Conservation (phyloP, 2,888 invertebrate species). For the Dinocampus coccinellae region DNA sequence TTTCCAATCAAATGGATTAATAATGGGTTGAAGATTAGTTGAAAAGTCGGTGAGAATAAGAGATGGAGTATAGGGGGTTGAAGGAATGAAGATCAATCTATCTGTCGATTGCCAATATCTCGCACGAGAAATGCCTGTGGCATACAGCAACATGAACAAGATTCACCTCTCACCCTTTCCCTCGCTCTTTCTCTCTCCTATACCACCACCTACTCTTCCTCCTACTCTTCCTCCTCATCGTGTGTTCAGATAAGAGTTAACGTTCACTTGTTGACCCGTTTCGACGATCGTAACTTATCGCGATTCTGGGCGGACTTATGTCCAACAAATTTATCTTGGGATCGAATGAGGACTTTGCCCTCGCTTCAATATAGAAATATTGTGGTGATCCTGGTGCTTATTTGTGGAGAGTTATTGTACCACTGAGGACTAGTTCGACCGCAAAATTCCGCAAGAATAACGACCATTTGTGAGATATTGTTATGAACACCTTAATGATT, state of each 20-base stretch:
- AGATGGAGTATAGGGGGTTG: not conserved
- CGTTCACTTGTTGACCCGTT: slow-evolving; percentile 63
- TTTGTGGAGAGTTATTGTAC: slow-evolving; percentile 27
- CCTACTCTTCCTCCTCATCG: not conserved
- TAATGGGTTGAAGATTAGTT: not conserved
- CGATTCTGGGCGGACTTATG: slow-evolving; percentile 31
- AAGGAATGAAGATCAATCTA: slow-evolving; percentile 46
- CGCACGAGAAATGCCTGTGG: slow-evolving; percentile 44
- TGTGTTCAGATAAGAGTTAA: slow-evolving; percentile 59
- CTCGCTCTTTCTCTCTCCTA: too few species aligned
- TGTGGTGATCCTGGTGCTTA: slow-evolving; percentile 20
- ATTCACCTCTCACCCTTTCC: slow-evolving; percentile 43
- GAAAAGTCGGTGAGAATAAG: not conserved
- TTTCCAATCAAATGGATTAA: not conserved
- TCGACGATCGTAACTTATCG: slow-evolving; percentile 36
- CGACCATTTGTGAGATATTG: not conserved
- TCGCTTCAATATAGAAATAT: slow-evolving; percentile 33
- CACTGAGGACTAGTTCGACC: not conserved
- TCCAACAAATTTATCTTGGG: slow-evolving; percentile 36
- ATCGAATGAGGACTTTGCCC: slow-evolving; percentile 27
- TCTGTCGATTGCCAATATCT: slow-evolving; percentile 59
- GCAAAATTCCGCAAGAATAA: not conserved
- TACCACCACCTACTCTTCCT: too few species aligned
- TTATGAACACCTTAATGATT: not conserved
- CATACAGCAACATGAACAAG: slow-evolving; percentile 42